Percentiles rank a stretch among this genome's conserved stretches.
Evolutionary conservation across 2,888 invertebrate genomes (phyloP).

Genomic region (Serrognathus titanus): DNA sequence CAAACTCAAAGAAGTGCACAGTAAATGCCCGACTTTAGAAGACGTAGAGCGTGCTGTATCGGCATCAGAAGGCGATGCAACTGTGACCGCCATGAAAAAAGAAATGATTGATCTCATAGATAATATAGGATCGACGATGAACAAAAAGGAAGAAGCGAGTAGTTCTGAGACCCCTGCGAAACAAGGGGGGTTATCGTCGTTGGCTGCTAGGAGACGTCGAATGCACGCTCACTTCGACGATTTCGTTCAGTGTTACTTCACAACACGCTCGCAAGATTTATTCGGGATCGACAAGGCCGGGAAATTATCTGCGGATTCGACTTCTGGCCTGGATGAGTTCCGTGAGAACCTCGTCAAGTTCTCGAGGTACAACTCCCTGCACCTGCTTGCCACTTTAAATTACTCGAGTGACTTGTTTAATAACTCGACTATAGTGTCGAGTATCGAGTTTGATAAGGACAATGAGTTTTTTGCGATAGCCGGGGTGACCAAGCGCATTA

Average conservation of each 20-base stretch:
- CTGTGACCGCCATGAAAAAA: slow-evolving; percentile 54
- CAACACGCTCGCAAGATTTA: slow-evolving; percentile 69
- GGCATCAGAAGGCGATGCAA: slow-evolving; percentile 47
- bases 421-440: slow-evolving; percentile 81
- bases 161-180: slow-evolving; percentile 23
- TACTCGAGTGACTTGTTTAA: slow-evolving; percentile 88
- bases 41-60: slow-evolving; percentile 52
- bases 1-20: slow-evolving; percentile 58
- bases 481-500: slow-evolving; percentile 91
- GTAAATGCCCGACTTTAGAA: slow-evolving; percentile 56
- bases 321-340: slow-evolving; percentile 68
- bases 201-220: slow-evolving; percentile 67
- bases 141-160: slow-evolving; percentile 29
- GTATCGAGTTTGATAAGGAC: slow-evolving; percentile 95
- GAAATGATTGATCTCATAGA: slow-evolving; percentile 57
- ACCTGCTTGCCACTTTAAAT: slow-evolving; percentile 81
- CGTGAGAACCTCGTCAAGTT: slow-evolving; percentile 83
- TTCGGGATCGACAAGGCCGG: slow-evolving; percentile 54
- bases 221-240: slow-evolving; percentile 87
- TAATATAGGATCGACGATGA: slow-evolving; percentile 52
- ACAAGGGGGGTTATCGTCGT: slow-evolving; percentile 44
- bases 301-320: slow-evolving; percentile 30
- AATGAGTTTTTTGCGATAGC: slow-evolving; percentile 94
- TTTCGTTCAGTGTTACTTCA: slow-evolving; percentile 83
- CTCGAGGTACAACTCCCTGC: slow-evolving; percentile 72